phyloP scores from a whole-genome alignment of 2,888 invertebrate genomes.

The Apodemia hepburni region DNA sequence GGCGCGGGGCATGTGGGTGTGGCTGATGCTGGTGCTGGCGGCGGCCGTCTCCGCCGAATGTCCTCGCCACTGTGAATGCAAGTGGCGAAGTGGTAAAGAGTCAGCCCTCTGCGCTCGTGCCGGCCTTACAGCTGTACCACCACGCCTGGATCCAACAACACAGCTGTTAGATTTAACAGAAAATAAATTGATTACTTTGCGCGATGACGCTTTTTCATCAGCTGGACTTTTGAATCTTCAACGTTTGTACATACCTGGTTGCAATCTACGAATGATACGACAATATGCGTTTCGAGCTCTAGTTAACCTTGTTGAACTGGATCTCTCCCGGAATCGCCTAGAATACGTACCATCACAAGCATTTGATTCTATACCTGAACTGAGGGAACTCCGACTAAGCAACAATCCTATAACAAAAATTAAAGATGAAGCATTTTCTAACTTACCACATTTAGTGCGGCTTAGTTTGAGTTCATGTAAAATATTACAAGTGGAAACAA shows the following conservation, averaged over 20 bases:
- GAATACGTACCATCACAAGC: constrained; percentile 85
- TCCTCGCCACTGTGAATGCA: constrained; percentile 90
- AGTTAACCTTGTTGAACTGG: constrained; percentile 90
- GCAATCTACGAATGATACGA: constrained; percentile 84
- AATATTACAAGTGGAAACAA: constrained; percentile 83
- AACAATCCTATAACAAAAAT: constrained; percentile 88
- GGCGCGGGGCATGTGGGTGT: constrained; percentile 81
- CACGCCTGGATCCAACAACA: constrained; percentile 87
- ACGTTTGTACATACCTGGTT: constrained; percentile 87
- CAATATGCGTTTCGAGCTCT: constrained; percentile 88
- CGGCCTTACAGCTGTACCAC: constrained; percentile 86
- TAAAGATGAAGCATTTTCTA: constrained; percentile 83
- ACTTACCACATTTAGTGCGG: constrained; percentile 84
- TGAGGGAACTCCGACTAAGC: constrained; percentile 86
- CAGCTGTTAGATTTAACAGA: constrained; percentile 89
- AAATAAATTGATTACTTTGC: constrained; percentile 84
- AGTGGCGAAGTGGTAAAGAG: constrained; percentile 94
- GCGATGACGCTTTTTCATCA: constrained; percentile 86
- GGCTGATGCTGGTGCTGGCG: constrained; percentile 66
- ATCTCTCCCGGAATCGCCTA: constrained; percentile 87
- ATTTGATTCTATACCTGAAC: constrained; percentile 86
- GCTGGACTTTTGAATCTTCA: constrained; percentile 90
- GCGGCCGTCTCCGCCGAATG: constrained; percentile 82
- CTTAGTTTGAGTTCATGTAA: constrained; percentile 88
- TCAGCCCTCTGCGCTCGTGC: constrained; percentile 89